Conservation (phyloP, 1,140 invertebrate genomes). For the Reticulitermes speratus region DNA sequence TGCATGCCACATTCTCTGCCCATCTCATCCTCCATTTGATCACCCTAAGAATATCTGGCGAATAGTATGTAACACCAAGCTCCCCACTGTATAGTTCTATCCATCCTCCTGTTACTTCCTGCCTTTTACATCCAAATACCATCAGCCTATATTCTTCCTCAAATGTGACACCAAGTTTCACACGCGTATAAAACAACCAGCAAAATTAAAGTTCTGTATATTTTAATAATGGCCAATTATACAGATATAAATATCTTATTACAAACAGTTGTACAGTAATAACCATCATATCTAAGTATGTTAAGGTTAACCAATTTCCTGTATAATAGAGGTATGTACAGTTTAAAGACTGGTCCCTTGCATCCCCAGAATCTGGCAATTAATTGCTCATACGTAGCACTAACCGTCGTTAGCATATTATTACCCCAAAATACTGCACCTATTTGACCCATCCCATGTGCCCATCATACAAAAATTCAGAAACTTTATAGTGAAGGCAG, state of each 20-base stretch:
- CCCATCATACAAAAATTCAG: neutral
- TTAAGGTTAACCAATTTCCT: neutral
- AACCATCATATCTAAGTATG: neutral
- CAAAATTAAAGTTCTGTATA: too few relatives aligned
- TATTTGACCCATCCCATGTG: neutral
- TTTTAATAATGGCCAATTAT: too few relatives aligned
- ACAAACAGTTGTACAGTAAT: slow-evolving; percentile 8
- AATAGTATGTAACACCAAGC: too few relatives aligned
- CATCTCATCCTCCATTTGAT: too few relatives aligned
- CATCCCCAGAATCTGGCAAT: neutral
- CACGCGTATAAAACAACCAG: too few relatives aligned
- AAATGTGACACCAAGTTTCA: too few relatives aligned
- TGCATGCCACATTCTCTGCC: too few relatives aligned
- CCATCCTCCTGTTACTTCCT: too few relatives aligned
- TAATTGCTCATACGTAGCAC: neutral
- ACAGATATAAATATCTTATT: neutral
- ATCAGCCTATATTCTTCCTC: too few relatives aligned
- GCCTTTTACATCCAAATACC: too few relatives aligned
- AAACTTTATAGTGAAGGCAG: neutral
- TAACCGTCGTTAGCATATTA: neutral
- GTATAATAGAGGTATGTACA: neutral
- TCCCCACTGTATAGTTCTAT: too few relatives aligned
- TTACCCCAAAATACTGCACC: neutral
- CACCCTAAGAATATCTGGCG: too few relatives aligned
- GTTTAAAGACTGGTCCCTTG: slow-evolving; percentile 10